Evolutionary conservation across 2,113 vertebrate genomes (phyloP).

Genomic region (Rhinolophus sinicus): DNA sequence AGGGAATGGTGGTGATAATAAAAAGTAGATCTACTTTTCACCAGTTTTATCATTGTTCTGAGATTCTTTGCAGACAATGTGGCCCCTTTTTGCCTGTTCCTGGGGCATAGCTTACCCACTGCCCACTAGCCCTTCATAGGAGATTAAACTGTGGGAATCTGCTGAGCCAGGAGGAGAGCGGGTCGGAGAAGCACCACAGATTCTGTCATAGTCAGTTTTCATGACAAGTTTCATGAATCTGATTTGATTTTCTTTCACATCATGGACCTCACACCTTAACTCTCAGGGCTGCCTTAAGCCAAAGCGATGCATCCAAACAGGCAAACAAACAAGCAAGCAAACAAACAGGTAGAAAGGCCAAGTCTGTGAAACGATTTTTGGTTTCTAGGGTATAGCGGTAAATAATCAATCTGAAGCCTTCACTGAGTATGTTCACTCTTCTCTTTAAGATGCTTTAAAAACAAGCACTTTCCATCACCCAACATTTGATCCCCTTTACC

Average conservation of each 20-base stretch:
- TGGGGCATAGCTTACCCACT: accelerated
- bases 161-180: background rate
- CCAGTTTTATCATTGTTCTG: background rate
- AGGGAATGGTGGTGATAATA: background rate
- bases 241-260: background rate
- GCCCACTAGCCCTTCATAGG: background rate
- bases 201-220: background rate
- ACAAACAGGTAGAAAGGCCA: background rate
- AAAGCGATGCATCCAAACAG: background rate
- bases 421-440: background rate
- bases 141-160: background rate
- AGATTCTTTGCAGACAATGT: background rate
- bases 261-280: background rate
- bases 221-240: background rate
- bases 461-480: background rate
- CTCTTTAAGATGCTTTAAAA: background rate
- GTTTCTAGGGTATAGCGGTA: background rate
- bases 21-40: background rate
- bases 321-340: background rate
- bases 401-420: background rate
- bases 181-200: background rate
- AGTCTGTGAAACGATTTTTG: background rate
- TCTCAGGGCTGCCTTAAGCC: background rate
- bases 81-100: background rate
- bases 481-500: no score